Evolutionary conservation across 2,113 vertebrate genomes (phyloP).

Genomic region (Rhynchomys soricoides): DNA sequence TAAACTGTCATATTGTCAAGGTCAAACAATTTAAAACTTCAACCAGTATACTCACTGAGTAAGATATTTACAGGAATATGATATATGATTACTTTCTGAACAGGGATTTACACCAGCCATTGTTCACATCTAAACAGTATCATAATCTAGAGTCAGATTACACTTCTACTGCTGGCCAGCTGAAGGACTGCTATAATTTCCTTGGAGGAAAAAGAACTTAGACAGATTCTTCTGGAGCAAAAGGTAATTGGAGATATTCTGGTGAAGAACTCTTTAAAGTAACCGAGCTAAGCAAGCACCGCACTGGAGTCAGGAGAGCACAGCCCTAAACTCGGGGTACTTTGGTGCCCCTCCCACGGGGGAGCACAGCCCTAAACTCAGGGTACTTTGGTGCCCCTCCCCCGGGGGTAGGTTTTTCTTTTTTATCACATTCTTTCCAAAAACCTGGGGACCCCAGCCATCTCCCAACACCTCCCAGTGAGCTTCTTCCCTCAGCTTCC

Average conservation of each 20-base stretch:
- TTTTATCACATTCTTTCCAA: slow-evolving; percentile 27
- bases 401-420: neutral
- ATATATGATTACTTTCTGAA: slow-evolving; percentile 32
- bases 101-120: neutral
- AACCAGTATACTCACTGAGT: slow-evolving; percentile 25
- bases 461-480: slow-evolving; percentile 8
- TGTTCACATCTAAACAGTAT: slow-evolving; percentile 36
- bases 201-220: slow-evolving; percentile 44
- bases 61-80: neutral
- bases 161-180: slow-evolving; percentile 4
- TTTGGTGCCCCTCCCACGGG: slow-evolving; percentile 26
- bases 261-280: slow-evolving; percentile 30
- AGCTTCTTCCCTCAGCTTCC: slow-evolving; percentile 31
- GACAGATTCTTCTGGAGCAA: slow-evolving; percentile 50
- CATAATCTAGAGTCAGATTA: slow-evolving; percentile 41
- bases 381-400: slow-evolving; percentile 38
- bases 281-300: slow-evolving; percentile 8
- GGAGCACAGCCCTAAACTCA: slow-evolving; percentile 59
- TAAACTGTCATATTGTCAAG: slow-evolving; percentile 35
- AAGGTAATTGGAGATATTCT: slow-evolving; percentile 33
- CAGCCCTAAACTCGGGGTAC: slow-evolving; percentile 45
- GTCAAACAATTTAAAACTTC: slow-evolving; percentile 51
- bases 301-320: neutral
- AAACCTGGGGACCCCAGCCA: neutral
- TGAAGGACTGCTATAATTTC: slow-evolving; percentile 36